A percentile compares a stretch with the other conserved stretches of the same genome.
Conservation (phyloP, 2,888 invertebrate genomes). For the Dusona sp. region DNA sequence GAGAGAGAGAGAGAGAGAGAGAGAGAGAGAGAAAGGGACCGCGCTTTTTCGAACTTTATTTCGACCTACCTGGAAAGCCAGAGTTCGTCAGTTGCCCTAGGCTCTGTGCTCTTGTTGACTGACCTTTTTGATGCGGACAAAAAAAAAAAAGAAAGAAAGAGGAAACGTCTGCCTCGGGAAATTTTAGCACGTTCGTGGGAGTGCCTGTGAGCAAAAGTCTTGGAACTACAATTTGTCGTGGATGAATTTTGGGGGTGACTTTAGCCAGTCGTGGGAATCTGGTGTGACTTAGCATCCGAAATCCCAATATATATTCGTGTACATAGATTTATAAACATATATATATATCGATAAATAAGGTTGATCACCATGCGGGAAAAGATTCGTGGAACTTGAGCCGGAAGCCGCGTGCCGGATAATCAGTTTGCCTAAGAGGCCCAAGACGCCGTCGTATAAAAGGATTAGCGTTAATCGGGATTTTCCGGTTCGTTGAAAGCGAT, state of each 20-base stretch:
- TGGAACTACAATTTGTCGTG: conserved; percentile 50
- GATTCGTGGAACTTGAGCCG: conserved; percentile 72
- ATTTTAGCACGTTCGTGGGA: conserved; percentile 50
- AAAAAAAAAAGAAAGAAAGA: conserved; percentile 41
- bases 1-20: conserved; percentile 6
- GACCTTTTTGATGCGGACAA: conserved; percentile 44
- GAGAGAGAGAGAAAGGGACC: conserved; percentile 19
- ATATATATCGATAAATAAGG: conserved; percentile 4
- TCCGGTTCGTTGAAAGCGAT: conserved; percentile 71
- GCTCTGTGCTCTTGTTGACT: conserved; percentile 15
- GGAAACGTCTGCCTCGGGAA: conserved; percentile 50
- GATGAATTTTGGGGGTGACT: conserved; percentile 43
- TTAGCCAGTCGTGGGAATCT: conserved; percentile 55
- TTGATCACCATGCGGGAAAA: conserved; percentile 33
- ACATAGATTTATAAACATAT: neutral
- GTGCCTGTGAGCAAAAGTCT: conserved; percentile 42
- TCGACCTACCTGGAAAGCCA: conserved; percentile 57
- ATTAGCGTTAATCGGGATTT: conserved; percentile 76
- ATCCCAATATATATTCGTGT: neutral
- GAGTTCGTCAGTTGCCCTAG: conserved; percentile 51
- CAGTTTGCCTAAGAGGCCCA: conserved; percentile 59
- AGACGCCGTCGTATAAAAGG: conserved; percentile 71
- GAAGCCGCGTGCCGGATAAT: conserved; percentile 74
- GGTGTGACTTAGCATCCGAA: conserved; percentile 40
- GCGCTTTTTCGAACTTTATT: conserved; percentile 41